A percentile compares a stretch with the other conserved stretches of the same genome.
Conservation (phyloP, 2,113 vertebrate genomes). For the Bubo bubo region DNA sequence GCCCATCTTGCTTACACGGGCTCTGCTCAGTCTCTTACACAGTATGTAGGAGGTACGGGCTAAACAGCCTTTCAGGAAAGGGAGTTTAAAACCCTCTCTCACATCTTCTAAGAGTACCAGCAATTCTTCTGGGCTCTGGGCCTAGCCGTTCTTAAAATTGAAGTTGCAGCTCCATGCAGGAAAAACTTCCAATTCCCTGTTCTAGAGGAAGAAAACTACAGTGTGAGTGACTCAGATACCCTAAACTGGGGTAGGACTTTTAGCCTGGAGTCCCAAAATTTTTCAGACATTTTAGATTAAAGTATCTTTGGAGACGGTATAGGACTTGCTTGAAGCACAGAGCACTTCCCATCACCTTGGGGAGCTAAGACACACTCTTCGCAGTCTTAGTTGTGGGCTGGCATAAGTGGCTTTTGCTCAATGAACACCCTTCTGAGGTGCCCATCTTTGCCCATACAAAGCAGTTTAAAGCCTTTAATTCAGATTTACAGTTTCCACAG, state of each 20-base stretch:
- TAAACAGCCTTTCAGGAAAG: background rate
- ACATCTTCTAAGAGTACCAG: background rate
- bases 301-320: background rate
- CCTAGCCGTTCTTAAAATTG: background rate
- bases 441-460: background rate
- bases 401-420: background rate
- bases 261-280: background rate
- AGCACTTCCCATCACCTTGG: background rate
- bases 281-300: background rate
- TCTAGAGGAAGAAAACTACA: background rate
- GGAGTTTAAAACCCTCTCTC: background rate
- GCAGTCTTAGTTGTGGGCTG: background rate
- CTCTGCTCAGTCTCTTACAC: background rate
- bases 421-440: background rate
- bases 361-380: background rate
- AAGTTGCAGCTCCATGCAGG: background rate
- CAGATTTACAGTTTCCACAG: background rate
- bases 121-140: background rate
- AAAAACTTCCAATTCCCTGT: background rate
- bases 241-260: background rate
- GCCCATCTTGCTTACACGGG: accelerated
- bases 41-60: background rate
- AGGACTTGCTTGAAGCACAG: background rate
- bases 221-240: background rate
- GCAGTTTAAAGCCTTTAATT: background rate